Percentiles rank a stretch among this genome's conserved stretches.
These are phyloP conservation scores for Clostera curtula DNA, from an alignment of 2,888 invertebrate genomes.

Conservation along the genomic window DNA sequence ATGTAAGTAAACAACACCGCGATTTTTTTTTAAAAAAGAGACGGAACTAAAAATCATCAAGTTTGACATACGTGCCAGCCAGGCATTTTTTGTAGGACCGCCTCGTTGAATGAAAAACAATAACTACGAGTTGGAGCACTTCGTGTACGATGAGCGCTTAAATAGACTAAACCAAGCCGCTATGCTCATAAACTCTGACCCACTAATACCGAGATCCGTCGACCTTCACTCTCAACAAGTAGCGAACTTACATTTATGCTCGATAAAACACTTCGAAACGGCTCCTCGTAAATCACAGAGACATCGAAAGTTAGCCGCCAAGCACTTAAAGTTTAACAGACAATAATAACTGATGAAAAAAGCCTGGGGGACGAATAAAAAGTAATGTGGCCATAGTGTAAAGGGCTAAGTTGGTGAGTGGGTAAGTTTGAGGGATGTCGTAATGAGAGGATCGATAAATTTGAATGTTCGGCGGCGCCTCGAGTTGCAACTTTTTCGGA, in stretches of 20 bases:
- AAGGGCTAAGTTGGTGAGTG: conserved; percentile 69
- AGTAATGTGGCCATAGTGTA: conserved; percentile 65
- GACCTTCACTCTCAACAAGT: conserved; percentile 71
- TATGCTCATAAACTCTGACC: conserved; percentile 46
- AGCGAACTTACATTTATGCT: conserved; percentile 70
- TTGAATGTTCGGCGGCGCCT: conserved; percentile 72
- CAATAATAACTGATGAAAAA: conserved; percentile 72
- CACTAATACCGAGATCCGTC: conserved; percentile 46
- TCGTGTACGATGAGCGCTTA: conserved; percentile 26
- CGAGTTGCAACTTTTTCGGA: conserved; percentile 73
- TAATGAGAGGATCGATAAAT: conserved; percentile 75
- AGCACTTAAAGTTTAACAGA: conserved; percentile 74
- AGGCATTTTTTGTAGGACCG: no score
- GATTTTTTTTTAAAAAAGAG: no score
- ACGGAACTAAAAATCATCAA: no score
- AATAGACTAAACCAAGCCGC: conserved; percentile 24
- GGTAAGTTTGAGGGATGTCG: conserved; percentile 70
- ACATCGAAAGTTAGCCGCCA: conserved; percentile 70
- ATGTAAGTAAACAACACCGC: no score
- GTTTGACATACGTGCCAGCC: no score
- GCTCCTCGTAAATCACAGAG: conserved; percentile 67
- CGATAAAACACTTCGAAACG: conserved; percentile 72
- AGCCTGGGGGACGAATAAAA: conserved; percentile 57
- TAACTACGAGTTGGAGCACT: no score
- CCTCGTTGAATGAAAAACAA: no score